Conservation (phyloP, 2,113 vertebrate species). For the Gila orcuttii region DNA sequence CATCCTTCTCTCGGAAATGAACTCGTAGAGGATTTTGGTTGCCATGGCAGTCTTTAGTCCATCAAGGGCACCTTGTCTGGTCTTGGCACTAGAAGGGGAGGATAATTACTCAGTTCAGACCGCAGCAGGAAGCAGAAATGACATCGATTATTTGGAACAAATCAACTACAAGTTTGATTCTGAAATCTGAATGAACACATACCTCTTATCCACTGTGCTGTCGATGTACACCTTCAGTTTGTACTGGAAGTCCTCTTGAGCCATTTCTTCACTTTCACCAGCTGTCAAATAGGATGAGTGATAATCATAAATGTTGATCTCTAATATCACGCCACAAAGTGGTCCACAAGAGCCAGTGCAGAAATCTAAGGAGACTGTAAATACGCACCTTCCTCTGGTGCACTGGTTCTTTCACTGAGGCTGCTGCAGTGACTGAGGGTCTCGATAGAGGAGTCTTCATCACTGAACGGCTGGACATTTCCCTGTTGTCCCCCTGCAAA, state of each 20-base stretch:
- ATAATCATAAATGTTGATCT: not conserved
- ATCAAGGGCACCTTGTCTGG: constrained; percentile 91
- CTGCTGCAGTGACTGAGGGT: constrained; percentile 98
- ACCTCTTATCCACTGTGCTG: constrained; percentile 96
- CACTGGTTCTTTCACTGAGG: constrained; percentile 89
- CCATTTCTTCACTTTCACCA: constrained; percentile 86
- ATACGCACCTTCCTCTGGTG: constrained; percentile 87
- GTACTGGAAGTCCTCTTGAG: constrained; percentile 94
- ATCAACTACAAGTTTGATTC: not conserved
- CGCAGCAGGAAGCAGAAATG: not conserved
- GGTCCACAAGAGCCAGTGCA: no score
- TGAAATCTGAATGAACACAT: constrained; percentile 4
- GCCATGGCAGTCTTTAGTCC: constrained; percentile 90
- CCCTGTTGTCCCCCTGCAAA: constrained; percentile 86
- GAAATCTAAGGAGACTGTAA: not conserved
- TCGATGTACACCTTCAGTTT: constrained; percentile 96
- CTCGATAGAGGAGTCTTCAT: constrained; percentile 96
- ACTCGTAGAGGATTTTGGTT: constrained; percentile 92
- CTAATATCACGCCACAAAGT: no score
- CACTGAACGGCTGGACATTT: constrained; percentile 92
- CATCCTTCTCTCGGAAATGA: constrained; percentile 93
- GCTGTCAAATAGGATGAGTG: constrained; percentile 66
- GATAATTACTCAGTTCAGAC: not conserved
- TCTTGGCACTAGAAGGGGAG: constrained; percentile 83
- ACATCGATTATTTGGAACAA: not conserved